Evolutionary conservation across 2,113 vertebrate genomes (phyloP).

Genomic region (Cephalopholis sonnerati): DNA sequence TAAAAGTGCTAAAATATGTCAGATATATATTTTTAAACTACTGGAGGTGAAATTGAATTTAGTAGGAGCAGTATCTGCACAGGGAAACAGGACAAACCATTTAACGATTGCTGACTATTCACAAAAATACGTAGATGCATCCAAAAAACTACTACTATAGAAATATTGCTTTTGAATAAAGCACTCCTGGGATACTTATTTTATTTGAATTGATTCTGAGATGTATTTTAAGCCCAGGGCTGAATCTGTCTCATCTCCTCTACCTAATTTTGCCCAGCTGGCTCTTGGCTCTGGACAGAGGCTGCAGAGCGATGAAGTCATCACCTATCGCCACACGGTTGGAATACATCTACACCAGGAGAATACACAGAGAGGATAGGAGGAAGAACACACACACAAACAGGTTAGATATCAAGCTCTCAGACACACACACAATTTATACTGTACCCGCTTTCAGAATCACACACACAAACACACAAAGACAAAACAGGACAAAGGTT

Average conservation of each 20-base stretch:
- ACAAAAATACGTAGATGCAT: not conserved
- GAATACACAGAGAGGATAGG: conserved; percentile 65
- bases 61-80: not conserved
- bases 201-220: conserved; percentile 4
- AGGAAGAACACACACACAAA: conserved; percentile 57
- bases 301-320: conserved; percentile 99
- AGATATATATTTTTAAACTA: not conserved
- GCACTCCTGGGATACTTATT: conserved; percentile 43
- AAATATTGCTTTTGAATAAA: conserved; percentile 59
- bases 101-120: not conserved
- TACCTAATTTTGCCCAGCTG: conserved; percentile 99
- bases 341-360: conserved; percentile 96
- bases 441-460: not conserved
- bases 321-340: conserved; percentile 97
- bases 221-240: conserved; percentile 38
- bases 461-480: conserved; percentile 20
- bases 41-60: not conserved
- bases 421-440: not conserved
- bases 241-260: conserved; percentile 86
- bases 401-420: conserved; percentile 59
- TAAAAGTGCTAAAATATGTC: not conserved
- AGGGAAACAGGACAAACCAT: not conserved
- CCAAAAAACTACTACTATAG: not conserved
- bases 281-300: conserved; percentile 98
- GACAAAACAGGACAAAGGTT: conserved; percentile 51